Base-by-base conservation (phyloP, 2,888 invertebrate genomes). In the Idaea dimidiata region DNA sequence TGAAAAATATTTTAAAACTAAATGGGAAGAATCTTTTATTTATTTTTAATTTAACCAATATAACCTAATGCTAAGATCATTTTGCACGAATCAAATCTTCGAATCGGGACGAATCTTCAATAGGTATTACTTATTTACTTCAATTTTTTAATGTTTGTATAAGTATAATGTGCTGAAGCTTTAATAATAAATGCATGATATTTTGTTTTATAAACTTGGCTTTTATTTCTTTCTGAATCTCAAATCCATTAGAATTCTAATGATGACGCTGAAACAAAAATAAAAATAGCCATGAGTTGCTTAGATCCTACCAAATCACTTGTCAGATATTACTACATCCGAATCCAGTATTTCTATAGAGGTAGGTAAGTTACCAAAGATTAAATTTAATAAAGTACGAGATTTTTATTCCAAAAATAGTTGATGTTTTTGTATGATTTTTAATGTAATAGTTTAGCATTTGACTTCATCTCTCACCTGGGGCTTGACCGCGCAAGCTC, bases 251-350 rank as follows among this genome's bases (percentile, higher is more conserved):
- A 89, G 75, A 89, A 89, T 58, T 88, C 89, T 68, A 89, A 53
- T 62, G 88, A 86, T 17, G 74, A 72, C 80, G 84, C 89, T 89
- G 87, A 68, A 89, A 89, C 66, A 72, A 72, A 66, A 66, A 59
- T 62, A 60, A 57, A 57, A 54, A 17, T 54, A 43, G 14, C 33
- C 33, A 33, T 33, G 14, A 33, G 33, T 33, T 24, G 5, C 5
- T 24, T 24, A 24, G 24, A 3, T 10, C 7, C 33, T 33, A 33
- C 33, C 7, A 7, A 33, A 33, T 33, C 24, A 24, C 24, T 24
- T 24, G 24, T 24, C 5, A 5, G 24, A 24, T 24, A 24, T 1
- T 24, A 24, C 24, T 24, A 24, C 24, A 24, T 24, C 24, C 24
- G n/a, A n/a, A n/a, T n/a, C n/a, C n/a, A n/a, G n/a, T n/a, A n/a